Evolutionary conservation across 2,888 invertebrate species (phyloP), one percentile per base, ranked within the genome.

Genomic region (Xylota sylvarum): DNA sequence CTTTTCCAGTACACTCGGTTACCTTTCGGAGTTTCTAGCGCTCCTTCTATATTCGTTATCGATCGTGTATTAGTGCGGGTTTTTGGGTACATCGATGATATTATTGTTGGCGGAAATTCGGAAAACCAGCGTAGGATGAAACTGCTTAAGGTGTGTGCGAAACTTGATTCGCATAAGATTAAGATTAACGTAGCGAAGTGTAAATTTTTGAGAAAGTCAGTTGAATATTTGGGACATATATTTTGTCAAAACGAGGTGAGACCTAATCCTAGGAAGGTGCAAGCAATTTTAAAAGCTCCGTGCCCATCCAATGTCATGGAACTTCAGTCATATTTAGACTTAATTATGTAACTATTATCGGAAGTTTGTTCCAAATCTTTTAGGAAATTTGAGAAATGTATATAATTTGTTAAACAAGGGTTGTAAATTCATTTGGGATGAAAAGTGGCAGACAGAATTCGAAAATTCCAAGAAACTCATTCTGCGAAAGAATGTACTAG

Each of bases 11-110:
- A 65, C 62, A 76, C 32, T n/a, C n/a, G 82, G 5, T 30, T 87
- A 52, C 89, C 73, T 10, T 86, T 86, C 43, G 88, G 83, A 5
- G 55, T 88, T 4, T 69, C 81, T 3, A 50, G 55, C 23, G 88
- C 88, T 40, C 87, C 88, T n/a, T 27, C 70, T 30, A 79, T 78
- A 46, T 85, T 82, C 48, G 65, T 67, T 37, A 55, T 65, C 48
- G 64, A 56, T 12, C 46, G 43, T 27, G 27, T 76, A 5, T 27
- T 30, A 19, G 76, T 50, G 23, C 56, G 46, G 10, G 65, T 56
- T 12, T 55, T 65, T 65, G 65, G 32, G 0, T 55, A 55, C 17
- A 14, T 56, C 19, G 76, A 65, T 56, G 56, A 65, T 19, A 48
- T 72, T 0, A 48, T 50, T 7, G 37, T 50, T 2, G 58, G 52